phyloP scores from a whole-genome alignment of 2,888 invertebrate species.

The Phaedon cochleariae region DNA sequence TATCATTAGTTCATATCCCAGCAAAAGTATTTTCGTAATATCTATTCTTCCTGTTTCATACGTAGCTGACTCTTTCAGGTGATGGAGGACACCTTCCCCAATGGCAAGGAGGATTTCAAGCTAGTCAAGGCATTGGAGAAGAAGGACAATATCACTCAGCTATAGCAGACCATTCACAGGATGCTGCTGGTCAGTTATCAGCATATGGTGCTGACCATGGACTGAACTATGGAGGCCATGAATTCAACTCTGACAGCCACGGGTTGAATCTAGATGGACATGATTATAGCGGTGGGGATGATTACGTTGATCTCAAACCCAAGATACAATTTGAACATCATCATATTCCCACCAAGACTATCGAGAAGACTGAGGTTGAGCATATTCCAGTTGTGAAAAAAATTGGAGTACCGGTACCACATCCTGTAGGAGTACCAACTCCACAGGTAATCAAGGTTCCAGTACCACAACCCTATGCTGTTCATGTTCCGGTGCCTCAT shows the following conservation, averaged over 20 bases:
- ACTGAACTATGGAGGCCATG: background rate
- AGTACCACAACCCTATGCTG: constrained; percentile 79
- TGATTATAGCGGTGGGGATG: constrained; percentile 53
- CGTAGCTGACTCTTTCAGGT: background rate
- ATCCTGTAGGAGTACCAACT: constrained; percentile 77
- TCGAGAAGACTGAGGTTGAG: constrained; percentile 74
- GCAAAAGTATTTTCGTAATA: too few relatives aligned
- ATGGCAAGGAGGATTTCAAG: constrained; percentile 29
- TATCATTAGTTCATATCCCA: too few relatives aligned
- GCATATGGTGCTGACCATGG: background rate
- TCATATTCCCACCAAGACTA: constrained; percentile 66
- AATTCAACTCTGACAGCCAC: constrained; percentile 34
- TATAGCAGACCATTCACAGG: background rate
- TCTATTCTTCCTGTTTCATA: too few relatives aligned
- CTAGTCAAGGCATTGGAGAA: constrained; percentile 13
- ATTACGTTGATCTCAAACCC: constrained; percentile 64
- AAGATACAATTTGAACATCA: constrained; percentile 65
- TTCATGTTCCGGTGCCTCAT: constrained; percentile 75
- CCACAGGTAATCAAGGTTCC: constrained; percentile 75
- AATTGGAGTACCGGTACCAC: constrained; percentile 76
- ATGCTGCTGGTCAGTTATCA: background rate
- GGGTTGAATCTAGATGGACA: constrained; percentile 36
- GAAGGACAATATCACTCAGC: constrained; percentile 19
- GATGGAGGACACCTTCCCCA: constrained; percentile 1
- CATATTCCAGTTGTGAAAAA: constrained; percentile 77